Evolutionary conservation across 2,888 invertebrate genomes (phyloP), one percentile per base, ranked within the genome.

Genomic region (Galeruca laticollis): DNA sequence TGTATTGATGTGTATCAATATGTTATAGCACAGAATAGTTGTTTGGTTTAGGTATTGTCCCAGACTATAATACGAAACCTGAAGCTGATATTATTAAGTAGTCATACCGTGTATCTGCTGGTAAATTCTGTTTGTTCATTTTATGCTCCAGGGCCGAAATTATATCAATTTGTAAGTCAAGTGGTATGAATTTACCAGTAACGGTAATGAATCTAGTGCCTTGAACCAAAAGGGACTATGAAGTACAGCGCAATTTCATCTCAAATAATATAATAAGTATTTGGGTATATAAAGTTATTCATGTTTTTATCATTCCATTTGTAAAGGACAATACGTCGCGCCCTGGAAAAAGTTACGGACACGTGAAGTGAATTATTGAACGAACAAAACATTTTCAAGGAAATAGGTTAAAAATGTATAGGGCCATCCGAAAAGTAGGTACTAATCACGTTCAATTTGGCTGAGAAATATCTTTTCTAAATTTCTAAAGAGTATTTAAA

Each of bases 121-220:
- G 21, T 13, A 26, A 54, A 26, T 54, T 54, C 54, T 54, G 54
- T 54, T 54, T 54, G 54, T 31, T 31, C 31, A 26, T 54, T 54
- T 54, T 20, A 13, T 20, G 54, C 21, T 54, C 10, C 54, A 54
- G 11, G 54, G 2, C 54, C 31, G 26, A 31, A 54, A 54, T 54
- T 31, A n/a, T 10, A 26, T 26, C n/a, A 54, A 54, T n/a, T 21
- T 31, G 26, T n/a, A 13, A 1, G 13, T 52, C 18, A 21, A 51
- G 51, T 51, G 18, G 20, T 3, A 26, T n/a, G n/a, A 11, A 54
- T 26, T 26, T 51, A 11, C n/a, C 2, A 52, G 52, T 52, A 18
- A 26, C 1, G 13, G 21, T 26, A 54, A 26, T 26, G 52, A 54
- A 21, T 54, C 21, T 54, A 13, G 4, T n/a, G 31, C 40, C 4